Conservation (phyloP, 2,797 vertebrate genomes). For the Poeciliopsis turneri region DNA sequence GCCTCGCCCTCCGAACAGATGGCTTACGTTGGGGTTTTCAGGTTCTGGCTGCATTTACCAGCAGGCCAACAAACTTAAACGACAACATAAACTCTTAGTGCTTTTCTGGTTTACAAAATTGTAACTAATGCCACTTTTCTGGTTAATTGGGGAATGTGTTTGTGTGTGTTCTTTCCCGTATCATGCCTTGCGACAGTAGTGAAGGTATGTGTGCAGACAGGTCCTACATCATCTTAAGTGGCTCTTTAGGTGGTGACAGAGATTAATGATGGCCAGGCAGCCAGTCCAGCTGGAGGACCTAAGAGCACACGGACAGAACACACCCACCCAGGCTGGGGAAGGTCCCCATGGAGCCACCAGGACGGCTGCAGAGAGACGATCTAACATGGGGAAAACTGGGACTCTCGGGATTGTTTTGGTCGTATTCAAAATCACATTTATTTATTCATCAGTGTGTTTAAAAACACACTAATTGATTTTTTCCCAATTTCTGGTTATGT, state of each 20-base stretch:
- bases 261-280: conserved; percentile 81
- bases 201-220: conserved; percentile 82
- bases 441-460: not conserved
- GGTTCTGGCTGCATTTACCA: conserved; percentile 9
- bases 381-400: not conserved
- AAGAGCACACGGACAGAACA: conserved; percentile 70
- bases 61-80: conserved; percentile 10
- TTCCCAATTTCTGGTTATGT: not conserved
- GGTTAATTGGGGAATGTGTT: conserved; percentile 16
- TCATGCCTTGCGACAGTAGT: conserved; percentile 72
- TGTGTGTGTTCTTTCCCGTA: conserved; percentile 55
- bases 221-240: conserved; percentile 87
- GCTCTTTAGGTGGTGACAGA: conserved; percentile 85
- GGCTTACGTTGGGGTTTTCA: not conserved
- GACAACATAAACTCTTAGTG: conserved; percentile 1
- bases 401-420: not conserved
- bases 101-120: conserved; percentile 14
- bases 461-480: not conserved
- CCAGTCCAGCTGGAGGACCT: conserved; percentile 80
- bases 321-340: conserved; percentile 48
- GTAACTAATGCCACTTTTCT: conserved; percentile 12
- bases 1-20: conserved; percentile 13
- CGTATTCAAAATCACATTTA: not conserved
- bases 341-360: conserved; percentile 50
- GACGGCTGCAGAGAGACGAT: conserved; percentile 46